Evolutionary conservation across 2,113 vertebrate species (phyloP), one percentile per base, ranked within the genome.

Genomic region (Trinectes maculatus): DNA sequence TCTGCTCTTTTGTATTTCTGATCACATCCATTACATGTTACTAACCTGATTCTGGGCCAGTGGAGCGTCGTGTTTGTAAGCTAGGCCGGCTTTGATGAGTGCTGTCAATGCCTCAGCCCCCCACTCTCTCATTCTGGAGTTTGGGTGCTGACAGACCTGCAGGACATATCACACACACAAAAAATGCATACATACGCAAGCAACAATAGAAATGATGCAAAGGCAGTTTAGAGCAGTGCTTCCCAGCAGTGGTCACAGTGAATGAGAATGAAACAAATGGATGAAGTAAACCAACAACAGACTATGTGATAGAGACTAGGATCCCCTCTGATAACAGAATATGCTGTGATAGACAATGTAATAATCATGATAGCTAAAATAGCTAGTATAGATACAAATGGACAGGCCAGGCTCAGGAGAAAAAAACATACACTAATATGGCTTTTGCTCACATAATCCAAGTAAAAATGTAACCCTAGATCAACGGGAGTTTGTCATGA

Each of bases 61-160:
- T 0, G 95, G 93, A 76, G 97, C 97, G 52, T 98, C 95, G 8
- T 99, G 97, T 73, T 90, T 96, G 89, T 95, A 98, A 26, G 94
- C 94, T 62, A 99, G 90, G 34, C 96, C 96, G 2, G 96, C 95
- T 93, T 97, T 99, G 82, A 99, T 99, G 24, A 99, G 95, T 7
- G 97, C 94, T 2, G 98, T 98, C 89, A 99, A 86, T 24, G 98
- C 96, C 90, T 99, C 98, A 2, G 97, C 97, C 59, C 97, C 98
- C 98, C 97, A 98, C 89, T 99, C 97, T 84, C 97, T 96, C 98
- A 99, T 99, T 77, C 98, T 93, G 71, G 95, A 93, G 77, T 99
- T 99, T 26, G 97, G 96, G 88, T 99, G 97, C 91, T 99, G 97
- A 82, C 96, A 99, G 25, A 99, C 98, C 98, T 99, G 84, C 81